Percentiles rank a stretch among this genome's conserved stretches.
Evolutionary conservation across 2,797 vertebrate genomes (phyloP).

Genomic region (Sebastes reedi): DNA sequence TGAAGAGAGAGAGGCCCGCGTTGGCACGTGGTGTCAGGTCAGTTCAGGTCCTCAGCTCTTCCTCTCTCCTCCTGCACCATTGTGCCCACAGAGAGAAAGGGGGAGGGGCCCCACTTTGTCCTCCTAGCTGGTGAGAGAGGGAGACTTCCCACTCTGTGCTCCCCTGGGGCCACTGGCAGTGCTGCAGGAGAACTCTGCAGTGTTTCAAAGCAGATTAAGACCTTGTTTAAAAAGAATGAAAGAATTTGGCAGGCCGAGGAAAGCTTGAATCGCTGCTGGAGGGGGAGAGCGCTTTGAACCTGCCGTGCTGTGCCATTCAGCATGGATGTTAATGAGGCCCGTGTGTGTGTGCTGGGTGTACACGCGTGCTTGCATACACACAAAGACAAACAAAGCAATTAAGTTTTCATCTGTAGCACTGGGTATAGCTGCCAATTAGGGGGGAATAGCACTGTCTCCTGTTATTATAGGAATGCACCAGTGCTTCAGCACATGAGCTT

Average conservation of each 20-base stretch:
- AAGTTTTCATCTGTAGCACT: constrained; percentile 14
- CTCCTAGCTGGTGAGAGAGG: background rate
- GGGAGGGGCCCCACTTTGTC: constrained; percentile 22
- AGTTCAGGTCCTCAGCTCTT: constrained; percentile 41
- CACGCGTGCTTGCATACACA: background rate
- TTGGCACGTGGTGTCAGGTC: constrained; percentile 54
- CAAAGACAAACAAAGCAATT: constrained; percentile 20
- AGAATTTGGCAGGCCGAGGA: constrained; percentile 52
- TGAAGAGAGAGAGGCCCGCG: constrained; percentile 13
- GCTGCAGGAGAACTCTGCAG: constrained; percentile 43
- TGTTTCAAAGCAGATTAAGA: constrained; percentile 64
- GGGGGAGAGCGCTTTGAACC: constrained; percentile 45
- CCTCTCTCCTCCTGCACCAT: constrained; percentile 29
- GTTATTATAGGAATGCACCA: constrained; percentile 8
- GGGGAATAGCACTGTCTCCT: background rate
- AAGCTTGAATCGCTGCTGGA: constrained; percentile 31
- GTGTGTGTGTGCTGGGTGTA: background rate
- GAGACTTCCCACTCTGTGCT: constrained; percentile 36
- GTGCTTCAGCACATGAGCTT: background rate
- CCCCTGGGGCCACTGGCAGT: constrained; percentile 23
- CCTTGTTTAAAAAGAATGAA: constrained; percentile 55
- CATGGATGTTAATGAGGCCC: constrained; percentile 41
- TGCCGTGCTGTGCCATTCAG: constrained; percentile 40
- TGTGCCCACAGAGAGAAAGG: constrained; percentile 23
- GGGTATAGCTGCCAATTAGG: background rate